Evolutionary conservation across 2,797 vertebrate genomes (phyloP).

Genomic region (Halcyon badia): DNA sequence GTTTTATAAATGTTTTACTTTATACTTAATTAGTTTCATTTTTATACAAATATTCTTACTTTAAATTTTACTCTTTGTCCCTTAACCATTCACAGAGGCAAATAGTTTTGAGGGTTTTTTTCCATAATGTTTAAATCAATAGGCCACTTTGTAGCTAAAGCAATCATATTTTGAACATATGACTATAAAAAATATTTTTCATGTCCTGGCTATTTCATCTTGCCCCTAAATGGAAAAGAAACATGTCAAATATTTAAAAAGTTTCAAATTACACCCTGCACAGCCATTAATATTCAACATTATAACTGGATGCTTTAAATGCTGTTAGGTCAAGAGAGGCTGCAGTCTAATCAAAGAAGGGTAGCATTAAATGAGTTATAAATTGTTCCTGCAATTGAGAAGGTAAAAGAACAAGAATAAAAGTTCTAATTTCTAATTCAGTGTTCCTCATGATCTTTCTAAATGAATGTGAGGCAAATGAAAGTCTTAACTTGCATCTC

Average conservation of each 20-base stretch:
- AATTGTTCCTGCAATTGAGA: constrained; percentile 10
- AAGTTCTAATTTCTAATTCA: constrained; percentile 11
- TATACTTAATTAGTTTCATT: not conserved
- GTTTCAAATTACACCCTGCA: not conserved
- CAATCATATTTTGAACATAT: not conserved
- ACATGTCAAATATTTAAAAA: not conserved
- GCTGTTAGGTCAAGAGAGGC: not conserved
- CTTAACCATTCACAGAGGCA: not conserved
- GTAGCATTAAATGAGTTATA: not conserved
- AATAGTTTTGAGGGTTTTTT: not conserved
- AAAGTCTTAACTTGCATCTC: not conserved
- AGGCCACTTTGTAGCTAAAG: not conserved
- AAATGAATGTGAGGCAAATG: not conserved
- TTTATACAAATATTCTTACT: not conserved
- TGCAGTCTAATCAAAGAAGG: not conserved
- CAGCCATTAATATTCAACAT: not conserved
- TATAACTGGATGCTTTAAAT: not conserved
- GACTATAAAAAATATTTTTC: not conserved
- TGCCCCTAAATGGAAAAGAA: not conserved
- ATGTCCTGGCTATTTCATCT: not conserved
- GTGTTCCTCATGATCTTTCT: not conserved
- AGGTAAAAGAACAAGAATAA: not conserved
- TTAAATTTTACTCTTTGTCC: not conserved
- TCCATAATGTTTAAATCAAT: not conserved
- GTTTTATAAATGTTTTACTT: not conserved